These are phyloP conservation scores for Gavia stellata DNA, from an alignment of 2,113 vertebrate species.

Conservation along the genomic window DNA sequence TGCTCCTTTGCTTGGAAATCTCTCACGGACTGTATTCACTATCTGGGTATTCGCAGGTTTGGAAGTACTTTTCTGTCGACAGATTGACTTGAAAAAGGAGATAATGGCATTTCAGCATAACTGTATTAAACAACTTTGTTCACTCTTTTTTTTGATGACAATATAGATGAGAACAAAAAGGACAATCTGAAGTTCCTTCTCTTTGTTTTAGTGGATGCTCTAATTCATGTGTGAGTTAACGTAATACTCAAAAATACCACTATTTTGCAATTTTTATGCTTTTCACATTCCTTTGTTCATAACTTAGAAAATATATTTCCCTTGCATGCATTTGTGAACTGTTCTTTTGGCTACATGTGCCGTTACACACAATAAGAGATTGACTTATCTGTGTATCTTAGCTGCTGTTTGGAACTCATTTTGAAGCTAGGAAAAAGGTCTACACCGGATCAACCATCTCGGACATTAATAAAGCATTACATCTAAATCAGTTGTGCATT, in stretches of 20 bases:
- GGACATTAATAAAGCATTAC: not conserved
- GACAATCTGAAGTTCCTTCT: not conserved
- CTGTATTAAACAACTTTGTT: not conserved
- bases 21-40: not conserved
- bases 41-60: not conserved
- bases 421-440: not conserved
- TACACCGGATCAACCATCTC: not conserved
- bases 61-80: not conserved
- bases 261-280: not conserved
- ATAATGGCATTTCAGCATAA: not conserved
- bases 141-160: not conserved
- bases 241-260: not conserved
- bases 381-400: not conserved
- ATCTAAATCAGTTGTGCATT: not conserved
- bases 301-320: not conserved
- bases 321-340: not conserved
- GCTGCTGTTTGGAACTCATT: not conserved
- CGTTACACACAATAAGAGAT: not conserved
- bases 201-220: not conserved
- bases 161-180: not conserved
- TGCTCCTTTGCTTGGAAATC: not conserved
- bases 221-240: not conserved
- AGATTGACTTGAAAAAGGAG: not conserved
- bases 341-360: not conserved
- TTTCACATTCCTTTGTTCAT: not conserved